Percentiles rank a stretch among this genome's conserved stretches.
These are phyloP conservation scores for Strigamia crassipes DNA, from an alignment of 2,888 invertebrate genomes.

Conservation along the genomic window DNA sequence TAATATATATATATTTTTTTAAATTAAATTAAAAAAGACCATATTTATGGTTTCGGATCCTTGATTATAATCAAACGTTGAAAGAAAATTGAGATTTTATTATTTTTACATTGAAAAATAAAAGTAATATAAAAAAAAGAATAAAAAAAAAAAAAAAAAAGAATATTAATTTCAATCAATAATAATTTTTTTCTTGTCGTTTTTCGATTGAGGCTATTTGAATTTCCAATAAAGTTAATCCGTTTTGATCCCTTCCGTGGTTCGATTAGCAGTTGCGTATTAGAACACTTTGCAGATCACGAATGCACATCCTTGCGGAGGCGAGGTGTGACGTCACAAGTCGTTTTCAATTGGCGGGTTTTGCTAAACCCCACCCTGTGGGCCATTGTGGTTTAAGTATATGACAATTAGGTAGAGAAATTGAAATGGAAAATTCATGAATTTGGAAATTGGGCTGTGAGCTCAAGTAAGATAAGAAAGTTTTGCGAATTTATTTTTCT, in stretches of 20 bases:
- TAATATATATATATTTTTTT: not conserved
- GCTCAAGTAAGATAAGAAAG: constrained; percentile 42
- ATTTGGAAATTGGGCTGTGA: constrained; percentile 39
- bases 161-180: not conserved
- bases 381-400: constrained; percentile 31
- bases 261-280: constrained; percentile 34
- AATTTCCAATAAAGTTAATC: constrained; percentile 42
- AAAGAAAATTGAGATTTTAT: constrained; percentile 4
- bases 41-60: not conserved
- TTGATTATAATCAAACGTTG: not conserved
- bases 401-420: constrained; percentile 39
- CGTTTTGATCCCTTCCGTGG: constrained; percentile 12
- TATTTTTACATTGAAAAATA: not conserved
- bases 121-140: not conserved
- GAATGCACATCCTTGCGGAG: constrained; percentile 11
- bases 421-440: constrained; percentile 42
- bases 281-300: constrained; percentile 42
- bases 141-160: not conserved
- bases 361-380: constrained; percentile 30
- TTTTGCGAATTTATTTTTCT: constrained; percentile 42
- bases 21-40: constrained; percentile 1
- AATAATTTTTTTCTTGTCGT: not conserved
- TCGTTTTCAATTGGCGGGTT: constrained; percentile 32
- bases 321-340: not conserved
- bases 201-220: not conserved